Base-by-base conservation (phyloP, 2,888 invertebrate genomes). In the Prosopocoilus inquinatus region DNA sequence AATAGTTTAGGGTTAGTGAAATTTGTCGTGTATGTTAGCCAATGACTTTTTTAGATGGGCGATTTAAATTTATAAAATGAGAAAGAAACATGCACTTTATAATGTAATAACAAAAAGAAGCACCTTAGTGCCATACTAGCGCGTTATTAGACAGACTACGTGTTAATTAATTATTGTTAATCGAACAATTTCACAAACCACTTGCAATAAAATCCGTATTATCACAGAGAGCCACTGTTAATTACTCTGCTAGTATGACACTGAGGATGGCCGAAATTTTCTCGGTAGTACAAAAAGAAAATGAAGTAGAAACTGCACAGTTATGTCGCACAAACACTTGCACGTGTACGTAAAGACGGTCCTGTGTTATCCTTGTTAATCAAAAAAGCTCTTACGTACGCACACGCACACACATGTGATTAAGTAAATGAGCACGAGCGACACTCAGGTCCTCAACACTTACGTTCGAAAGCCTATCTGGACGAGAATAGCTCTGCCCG, bases 391-490 rank as follows among this genome's bases (percentile, higher is more conserved):
- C 46, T n/a, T n/a, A 15, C 3, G 12, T 16, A 46, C 16, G 46
- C 46, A 46, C 46, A 46, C 46, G 12, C 46, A 33, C n/a, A 46
- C 9, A 15, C 13, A 44, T n/a, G 32, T 28, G 11, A 28, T 15
- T 33, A 12, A 49, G 9, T 50, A 38, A 33, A 39, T 50, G 43
- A 28, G 39, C 28, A 43, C 50, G 20, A 11, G 47, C 39, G 20
- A 32, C 52, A 45, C 45, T 33, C 34, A 34, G 59, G 47, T 59
- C 59, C 58, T 61, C 55, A 58, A 55, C 77, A 93, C 93, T 93
- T 91, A 93, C 93, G 91, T 91, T 92, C 88, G 87, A 90, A 90
- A 92, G 93, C 92, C 91, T 92, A 91, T 93, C 93, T 94, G 93
- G 89, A 88, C 87, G 87, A 85, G 84, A 83, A 84, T 83, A 83